Conservation (phyloP, 2,888 invertebrate species). For the Drosophila birchii region DNA sequence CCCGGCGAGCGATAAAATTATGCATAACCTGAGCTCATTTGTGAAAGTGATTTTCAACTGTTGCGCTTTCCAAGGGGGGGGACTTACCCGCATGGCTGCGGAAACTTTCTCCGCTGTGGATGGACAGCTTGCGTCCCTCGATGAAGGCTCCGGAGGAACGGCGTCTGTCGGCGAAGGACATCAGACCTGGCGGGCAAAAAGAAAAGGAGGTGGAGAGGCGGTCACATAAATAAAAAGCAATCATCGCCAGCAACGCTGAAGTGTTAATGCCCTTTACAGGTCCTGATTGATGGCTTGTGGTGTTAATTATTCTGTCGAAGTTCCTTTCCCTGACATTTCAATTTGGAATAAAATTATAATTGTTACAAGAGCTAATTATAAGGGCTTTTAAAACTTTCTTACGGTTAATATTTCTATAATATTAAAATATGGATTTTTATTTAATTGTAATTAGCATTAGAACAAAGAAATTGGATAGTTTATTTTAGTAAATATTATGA, state of each 20-base stretch:
- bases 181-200: slow-evolving; percentile 75
- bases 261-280: slow-evolving; percentile 35
- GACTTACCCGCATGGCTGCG: slow-evolving; percentile 83
- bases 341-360: background rate
- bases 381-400: background rate
- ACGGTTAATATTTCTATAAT: background rate
- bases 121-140: slow-evolving; percentile 84
- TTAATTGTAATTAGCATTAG: background rate
- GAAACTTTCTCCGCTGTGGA: slow-evolving; percentile 84
- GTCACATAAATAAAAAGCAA: slow-evolving; percentile 40
- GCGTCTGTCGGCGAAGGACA: slow-evolving; percentile 84
- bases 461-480: background rate
- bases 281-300: slow-evolving; percentile 34
- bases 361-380: background rate
- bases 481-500: background rate
- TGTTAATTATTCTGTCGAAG: slow-evolving; percentile 11
- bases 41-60: slow-evolving; percentile 78
- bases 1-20: slow-evolving; percentile 67
- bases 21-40: slow-evolving; percentile 73
- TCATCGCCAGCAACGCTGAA: slow-evolving; percentile 6
- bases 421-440: background rate
- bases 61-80: slow-evolving; percentile 56
- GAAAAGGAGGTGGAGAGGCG: slow-evolving; percentile 1
- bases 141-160: slow-evolving; percentile 84
- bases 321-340: background rate